A percentile compares a stretch with the other conserved stretches of the same genome.
phyloP scores from a whole-genome alignment of 2,797 vertebrate species.

The Sebastiscus albofasciatus region DNA sequence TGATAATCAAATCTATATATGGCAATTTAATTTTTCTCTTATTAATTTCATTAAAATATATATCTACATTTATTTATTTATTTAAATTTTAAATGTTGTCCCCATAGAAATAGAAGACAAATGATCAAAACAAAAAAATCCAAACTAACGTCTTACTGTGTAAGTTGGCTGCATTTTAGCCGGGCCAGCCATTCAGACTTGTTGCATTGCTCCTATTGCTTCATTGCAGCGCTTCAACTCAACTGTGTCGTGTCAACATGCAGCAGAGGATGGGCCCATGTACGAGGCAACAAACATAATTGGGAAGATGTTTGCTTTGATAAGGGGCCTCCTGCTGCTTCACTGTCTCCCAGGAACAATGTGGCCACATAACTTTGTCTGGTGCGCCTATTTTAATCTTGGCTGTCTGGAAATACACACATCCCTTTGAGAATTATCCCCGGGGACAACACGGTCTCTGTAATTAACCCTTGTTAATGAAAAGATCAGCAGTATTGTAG shows the following conservation, averaged over 20 bases:
- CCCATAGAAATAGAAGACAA: neutral
- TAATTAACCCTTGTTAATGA: slow-evolving; percentile 88
- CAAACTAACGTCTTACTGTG: neutral
- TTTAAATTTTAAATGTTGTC: neutral
- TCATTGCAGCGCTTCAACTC: slow-evolving; percentile 80
- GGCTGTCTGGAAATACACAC: slow-evolving; percentile 77
- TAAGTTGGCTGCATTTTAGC: neutral
- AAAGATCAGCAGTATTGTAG: slow-evolving; percentile 58
- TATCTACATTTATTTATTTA: no score
- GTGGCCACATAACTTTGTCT: slow-evolving; percentile 86
- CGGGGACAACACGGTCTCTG: slow-evolving; percentile 78
- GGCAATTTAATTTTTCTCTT: neutral
- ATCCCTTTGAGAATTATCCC: slow-evolving; percentile 72
- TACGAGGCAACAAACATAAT: slow-evolving; percentile 78
- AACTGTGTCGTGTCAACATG: slow-evolving; percentile 7
- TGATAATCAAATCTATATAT: no score
- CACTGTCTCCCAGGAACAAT: slow-evolving; percentile 88
- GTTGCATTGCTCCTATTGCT: slow-evolving; percentile 73
- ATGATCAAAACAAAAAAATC: neutral
- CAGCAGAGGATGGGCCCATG: slow-evolving; percentile 52
- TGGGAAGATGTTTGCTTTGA: slow-evolving; percentile 87
- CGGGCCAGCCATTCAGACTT: slow-evolving; percentile 19
- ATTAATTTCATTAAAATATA: neutral
- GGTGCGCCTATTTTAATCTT: slow-evolving; percentile 79
- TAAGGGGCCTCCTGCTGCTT: slow-evolving; percentile 85